phyloP scores from a whole-genome alignment of 2,113 vertebrate genomes.

The Carlito syrichta region DNA sequence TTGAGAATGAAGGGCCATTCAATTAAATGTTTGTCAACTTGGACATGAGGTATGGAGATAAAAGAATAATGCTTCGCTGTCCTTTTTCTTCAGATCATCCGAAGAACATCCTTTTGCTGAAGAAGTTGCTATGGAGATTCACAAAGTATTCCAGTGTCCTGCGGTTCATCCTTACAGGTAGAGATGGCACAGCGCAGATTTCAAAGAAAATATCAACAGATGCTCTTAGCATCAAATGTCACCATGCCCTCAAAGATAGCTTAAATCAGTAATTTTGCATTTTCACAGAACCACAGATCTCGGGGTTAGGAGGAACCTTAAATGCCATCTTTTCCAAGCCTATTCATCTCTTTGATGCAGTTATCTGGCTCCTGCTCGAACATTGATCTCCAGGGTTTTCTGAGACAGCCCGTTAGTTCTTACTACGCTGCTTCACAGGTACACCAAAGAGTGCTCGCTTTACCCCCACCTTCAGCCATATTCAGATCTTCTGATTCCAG shows the following conservation, averaged over 20 bases:
- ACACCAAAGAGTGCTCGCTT: not conserved
- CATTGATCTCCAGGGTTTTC: not conserved
- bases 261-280: constrained; percentile 19
- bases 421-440: not conserved
- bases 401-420: not conserved
- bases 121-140: constrained; percentile 72
- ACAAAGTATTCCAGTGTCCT: constrained; percentile 3
- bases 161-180: constrained; percentile 43
- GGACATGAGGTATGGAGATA: not conserved
- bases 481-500: not conserved
- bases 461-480: accelerated
- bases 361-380: not conserved
- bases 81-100: not conserved
- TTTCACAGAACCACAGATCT: not conserved
- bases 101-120: not conserved
- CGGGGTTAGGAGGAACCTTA: constrained; percentile 23
- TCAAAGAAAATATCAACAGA: constrained; percentile 72
- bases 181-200: constrained; percentile 20
- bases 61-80: not conserved
- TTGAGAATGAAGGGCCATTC: not conserved
- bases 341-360: not conserved
- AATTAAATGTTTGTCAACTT: not conserved
- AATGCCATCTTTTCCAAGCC: constrained; percentile 30
- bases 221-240: constrained; percentile 64
- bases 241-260: constrained; percentile 45